Evolutionary conservation across 2,888 invertebrate species (phyloP).

Genomic region (Idaea aversata): DNA sequence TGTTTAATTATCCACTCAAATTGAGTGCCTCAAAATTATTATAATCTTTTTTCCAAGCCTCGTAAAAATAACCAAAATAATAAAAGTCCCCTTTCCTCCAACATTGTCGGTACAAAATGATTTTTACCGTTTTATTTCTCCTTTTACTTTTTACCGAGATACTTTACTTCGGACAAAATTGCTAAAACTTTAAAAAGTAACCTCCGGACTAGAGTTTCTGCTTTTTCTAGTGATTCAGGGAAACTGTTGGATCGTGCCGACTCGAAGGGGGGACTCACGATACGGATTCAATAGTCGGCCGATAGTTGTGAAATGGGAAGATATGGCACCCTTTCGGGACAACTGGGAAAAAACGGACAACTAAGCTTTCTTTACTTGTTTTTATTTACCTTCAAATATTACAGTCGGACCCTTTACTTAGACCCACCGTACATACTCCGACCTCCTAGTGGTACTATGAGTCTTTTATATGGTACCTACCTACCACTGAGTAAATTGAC

Average conservation of each 20-base stretch:
- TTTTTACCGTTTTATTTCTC: background rate
- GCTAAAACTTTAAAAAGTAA: background rate
- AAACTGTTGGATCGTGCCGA: background rate
- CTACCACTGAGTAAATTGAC: background rate
- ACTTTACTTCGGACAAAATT: background rate
- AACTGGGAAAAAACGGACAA: too few relatives aligned
- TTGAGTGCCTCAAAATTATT: too few relatives aligned
- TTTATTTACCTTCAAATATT: too few relatives aligned
- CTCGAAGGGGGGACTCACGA: background rate
- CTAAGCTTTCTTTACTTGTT: too few relatives aligned
- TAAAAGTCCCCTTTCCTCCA: background rate
- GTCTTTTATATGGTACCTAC: too few relatives aligned
- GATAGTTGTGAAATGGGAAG: background rate
- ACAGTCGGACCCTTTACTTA: too few relatives aligned
- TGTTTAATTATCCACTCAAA: too few relatives aligned
- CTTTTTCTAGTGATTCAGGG: background rate
- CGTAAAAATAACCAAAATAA: background rate
- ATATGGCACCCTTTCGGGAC: too few relatives aligned
- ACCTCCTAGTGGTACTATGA: too few relatives aligned
- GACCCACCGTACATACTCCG: too few relatives aligned
- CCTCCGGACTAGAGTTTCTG: background rate
- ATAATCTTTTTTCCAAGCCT: background rate
- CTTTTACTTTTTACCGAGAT: background rate
- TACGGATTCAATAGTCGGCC: background rate
- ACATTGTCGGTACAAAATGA: background rate